Conservation (phyloP, 1,140 invertebrate genomes). For the Eriocheir sinensis region DNA sequence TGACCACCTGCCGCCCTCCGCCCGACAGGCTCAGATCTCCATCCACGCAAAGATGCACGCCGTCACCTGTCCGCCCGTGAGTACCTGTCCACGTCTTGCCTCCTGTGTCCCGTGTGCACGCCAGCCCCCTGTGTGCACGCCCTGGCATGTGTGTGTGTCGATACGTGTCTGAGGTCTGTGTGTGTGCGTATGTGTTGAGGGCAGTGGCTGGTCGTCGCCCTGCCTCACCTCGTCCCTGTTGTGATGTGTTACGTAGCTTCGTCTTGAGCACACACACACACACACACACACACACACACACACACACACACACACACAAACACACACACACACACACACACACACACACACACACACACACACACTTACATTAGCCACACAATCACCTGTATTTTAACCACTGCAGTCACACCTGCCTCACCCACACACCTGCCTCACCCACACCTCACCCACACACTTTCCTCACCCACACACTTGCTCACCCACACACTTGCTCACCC, state of each 20-base stretch:
- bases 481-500: too few relatives aligned
- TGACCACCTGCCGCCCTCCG: constrained; percentile 96
- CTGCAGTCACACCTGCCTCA: too few relatives aligned
- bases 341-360: too few relatives aligned
- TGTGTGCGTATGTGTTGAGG: neutral
- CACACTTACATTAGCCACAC: too few relatives aligned
- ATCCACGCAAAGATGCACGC: constrained; percentile 95
- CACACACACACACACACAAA: neutral
- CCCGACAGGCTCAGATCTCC: constrained; percentile 92
- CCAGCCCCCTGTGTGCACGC: constrained; percentile 33
- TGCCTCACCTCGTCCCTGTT: neutral
- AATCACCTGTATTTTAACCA: too few relatives aligned
- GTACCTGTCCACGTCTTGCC: constrained; percentile 77
- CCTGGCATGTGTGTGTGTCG: constrained; percentile 33
- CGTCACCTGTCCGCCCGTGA: constrained; percentile 88
- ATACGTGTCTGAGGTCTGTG: neutral
- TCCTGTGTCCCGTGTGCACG: neutral
- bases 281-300: constrained; percentile 23
- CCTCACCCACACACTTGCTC: too few relatives aligned
- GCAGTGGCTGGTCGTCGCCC: neutral
- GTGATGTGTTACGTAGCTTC: neutral
- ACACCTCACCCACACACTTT: too few relatives aligned
- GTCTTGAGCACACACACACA: neutral
- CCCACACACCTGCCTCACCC: too few relatives aligned
- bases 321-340: too few relatives aligned